Evolutionary conservation across 37 sponge, comb jelly and placozoan genomes (phyloP).

Genomic region (Cliona cf. orientalis): DNA sequence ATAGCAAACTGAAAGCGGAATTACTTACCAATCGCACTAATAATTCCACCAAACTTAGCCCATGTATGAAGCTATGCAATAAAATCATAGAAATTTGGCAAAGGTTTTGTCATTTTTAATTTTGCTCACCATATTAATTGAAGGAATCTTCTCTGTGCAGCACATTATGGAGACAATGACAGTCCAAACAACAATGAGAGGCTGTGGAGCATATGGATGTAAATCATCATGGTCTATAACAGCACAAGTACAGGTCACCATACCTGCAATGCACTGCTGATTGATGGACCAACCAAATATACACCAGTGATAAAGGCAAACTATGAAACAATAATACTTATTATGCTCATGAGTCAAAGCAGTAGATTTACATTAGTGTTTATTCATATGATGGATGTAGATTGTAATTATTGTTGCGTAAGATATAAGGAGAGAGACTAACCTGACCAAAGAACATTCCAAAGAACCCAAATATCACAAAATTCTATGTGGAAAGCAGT

Average conservation of each 20-base stretch:
- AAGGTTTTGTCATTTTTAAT: neutral
- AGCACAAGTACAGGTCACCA: neutral
- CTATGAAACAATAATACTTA: neutral
- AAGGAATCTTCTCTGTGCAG: conserved; percentile 17
- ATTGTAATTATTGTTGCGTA: too few relatives aligned
- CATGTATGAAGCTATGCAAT: too few relatives aligned
- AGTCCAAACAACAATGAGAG: conserved; percentile 29
- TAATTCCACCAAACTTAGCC: too few relatives aligned
- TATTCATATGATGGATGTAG: too few relatives aligned
- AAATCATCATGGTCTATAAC: neutral
- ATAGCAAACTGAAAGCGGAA: too few relatives aligned
- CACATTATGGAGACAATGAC: neutral
- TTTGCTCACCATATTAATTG: neutral
- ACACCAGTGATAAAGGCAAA: neutral
- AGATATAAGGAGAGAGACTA: neutral
- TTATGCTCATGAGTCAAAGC: too few relatives aligned
- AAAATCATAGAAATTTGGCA: too few relatives aligned
- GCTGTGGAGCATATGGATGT: neutral
- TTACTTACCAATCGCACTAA: too few relatives aligned
- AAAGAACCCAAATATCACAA: conserved; percentile 20
- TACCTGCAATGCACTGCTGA: neutral
- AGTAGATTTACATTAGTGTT: too few relatives aligned
- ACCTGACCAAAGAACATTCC: conserved; percentile 76
- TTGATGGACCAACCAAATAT: neutral
- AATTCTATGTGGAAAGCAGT: conserved; percentile 6